These are phyloP conservation scores for Andrena chrysosceles DNA, from an alignment of 2,888 invertebrate genomes.

Conservation along the genomic window DNA sequence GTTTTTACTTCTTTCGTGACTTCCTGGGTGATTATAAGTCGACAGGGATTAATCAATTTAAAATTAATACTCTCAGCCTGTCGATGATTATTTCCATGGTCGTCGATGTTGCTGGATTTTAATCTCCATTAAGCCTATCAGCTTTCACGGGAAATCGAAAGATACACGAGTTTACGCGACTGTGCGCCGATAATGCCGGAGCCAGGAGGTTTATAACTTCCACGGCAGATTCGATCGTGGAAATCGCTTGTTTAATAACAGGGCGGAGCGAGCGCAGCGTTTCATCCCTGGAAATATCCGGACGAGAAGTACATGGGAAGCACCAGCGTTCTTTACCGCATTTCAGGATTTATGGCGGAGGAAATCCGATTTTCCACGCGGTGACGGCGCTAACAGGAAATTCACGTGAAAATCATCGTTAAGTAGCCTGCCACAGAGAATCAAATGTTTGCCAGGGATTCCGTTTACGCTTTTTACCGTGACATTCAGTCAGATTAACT, in stretches of 20 bases:
- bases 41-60: too few relatives aligned
- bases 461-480: not conserved
- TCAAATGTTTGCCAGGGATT: constrained; percentile 2
- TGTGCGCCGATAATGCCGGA: not conserved
- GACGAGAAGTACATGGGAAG: not conserved
- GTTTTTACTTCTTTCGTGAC: too few relatives aligned
- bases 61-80: not conserved
- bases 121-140: not conserved
- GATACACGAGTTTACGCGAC: not conserved
- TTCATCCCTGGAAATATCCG: constrained; percentile 3
- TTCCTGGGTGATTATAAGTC: too few relatives aligned
- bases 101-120: not conserved
- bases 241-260: constrained; percentile 27
- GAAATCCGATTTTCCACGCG: constrained; percentile 35
- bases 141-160: not conserved
- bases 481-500: not conserved
- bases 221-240: not conserved
- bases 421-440: not conserved
- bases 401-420: constrained; percentile 30
- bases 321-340: constrained; percentile 21
- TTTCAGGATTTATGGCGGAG: constrained; percentile 29
- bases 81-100: not conserved
- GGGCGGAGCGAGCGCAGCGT: not conserved
- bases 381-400: constrained; percentile 28
- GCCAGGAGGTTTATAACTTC: not conserved